These are phyloP conservation scores for Columba livia DNA, from an alignment of 2,113 vertebrate species.

Conservation along the genomic window DNA sequence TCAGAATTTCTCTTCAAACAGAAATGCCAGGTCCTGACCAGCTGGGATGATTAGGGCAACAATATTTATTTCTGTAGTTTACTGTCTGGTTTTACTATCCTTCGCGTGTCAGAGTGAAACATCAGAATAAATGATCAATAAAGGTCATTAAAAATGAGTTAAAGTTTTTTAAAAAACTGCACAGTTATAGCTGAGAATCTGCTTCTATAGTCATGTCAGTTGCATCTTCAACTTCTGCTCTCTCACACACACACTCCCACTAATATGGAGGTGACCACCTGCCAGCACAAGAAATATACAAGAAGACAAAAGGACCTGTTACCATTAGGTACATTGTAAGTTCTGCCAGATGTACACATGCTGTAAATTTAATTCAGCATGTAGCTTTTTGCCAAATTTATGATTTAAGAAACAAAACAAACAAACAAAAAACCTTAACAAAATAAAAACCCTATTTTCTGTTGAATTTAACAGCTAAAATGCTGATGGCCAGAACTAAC, in stretches of 20 bases:
- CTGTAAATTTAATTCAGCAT: background rate
- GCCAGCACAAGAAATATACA: background rate
- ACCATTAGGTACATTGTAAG: background rate
- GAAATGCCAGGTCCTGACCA: constrained; percentile 23
- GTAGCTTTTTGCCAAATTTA: background rate
- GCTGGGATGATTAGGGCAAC: background rate
- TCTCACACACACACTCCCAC: background rate
- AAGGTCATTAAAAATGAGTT: constrained; percentile 3
- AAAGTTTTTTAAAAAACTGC: background rate
- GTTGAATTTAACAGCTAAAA: background rate
- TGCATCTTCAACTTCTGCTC: background rate
- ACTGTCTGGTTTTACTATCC: background rate
- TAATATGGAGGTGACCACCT: background rate
- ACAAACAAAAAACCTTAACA: background rate
- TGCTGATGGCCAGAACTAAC: background rate
- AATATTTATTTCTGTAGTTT: constrained; percentile 1
- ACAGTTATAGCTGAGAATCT: background rate
- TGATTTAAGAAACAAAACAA: background rate
- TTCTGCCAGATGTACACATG: background rate
- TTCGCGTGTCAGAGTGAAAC: background rate
- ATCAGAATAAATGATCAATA: background rate
- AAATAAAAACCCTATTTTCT: background rate
- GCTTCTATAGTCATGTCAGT: background rate
- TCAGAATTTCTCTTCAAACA: background rate
- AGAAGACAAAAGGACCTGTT: background rate